Evolutionary conservation across 2,888 invertebrate species (phyloP).

Genomic region (Himalopsyche anomala): DNA sequence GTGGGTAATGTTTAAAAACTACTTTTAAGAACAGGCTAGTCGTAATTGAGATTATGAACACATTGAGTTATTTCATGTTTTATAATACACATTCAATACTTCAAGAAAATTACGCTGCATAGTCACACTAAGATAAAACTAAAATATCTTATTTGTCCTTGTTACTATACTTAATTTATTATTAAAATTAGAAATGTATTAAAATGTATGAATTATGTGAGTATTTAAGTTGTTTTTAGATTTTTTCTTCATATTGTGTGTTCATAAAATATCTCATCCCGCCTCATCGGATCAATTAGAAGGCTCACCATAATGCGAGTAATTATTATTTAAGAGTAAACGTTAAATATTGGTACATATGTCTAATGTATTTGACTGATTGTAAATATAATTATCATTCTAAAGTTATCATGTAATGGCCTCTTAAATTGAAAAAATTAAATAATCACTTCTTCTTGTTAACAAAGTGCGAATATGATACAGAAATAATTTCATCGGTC

Average conservation of each 20-base stretch:
- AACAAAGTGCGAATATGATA: too few relatives aligned
- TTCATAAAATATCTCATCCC: slow-evolving; percentile 28
- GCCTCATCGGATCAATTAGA: slow-evolving; percentile 26
- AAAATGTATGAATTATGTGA: slow-evolving; percentile 6
- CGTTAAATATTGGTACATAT: slow-evolving; percentile 24
- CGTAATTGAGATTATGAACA: slow-evolving; percentile 24
- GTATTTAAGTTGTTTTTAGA: not conserved
- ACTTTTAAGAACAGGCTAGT: not conserved
- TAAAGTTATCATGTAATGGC: not conserved
- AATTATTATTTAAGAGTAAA: slow-evolving; percentile 15
- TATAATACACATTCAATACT: too few relatives aligned
- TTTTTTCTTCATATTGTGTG: slow-evolving; percentile 13
- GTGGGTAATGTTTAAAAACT: not conserved
- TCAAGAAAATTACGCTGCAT: too few relatives aligned
- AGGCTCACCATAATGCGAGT: not conserved
- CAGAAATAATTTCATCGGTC: too few relatives aligned
- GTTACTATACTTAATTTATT: not conserved
- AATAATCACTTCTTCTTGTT: too few relatives aligned
- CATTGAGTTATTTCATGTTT: not conserved
- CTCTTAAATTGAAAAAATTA: not conserved
- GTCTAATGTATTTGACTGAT: slow-evolving; percentile 45
- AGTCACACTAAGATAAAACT: too few relatives aligned
- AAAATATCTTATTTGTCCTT: too few relatives aligned
- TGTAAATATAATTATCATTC: slow-evolving; percentile 16
- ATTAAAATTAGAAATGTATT: not conserved